Evolutionary conservation across 2,797 vertebrate species (phyloP), one percentile per base, ranked within the genome.

Genomic region (Scarus forsteni): DNA sequence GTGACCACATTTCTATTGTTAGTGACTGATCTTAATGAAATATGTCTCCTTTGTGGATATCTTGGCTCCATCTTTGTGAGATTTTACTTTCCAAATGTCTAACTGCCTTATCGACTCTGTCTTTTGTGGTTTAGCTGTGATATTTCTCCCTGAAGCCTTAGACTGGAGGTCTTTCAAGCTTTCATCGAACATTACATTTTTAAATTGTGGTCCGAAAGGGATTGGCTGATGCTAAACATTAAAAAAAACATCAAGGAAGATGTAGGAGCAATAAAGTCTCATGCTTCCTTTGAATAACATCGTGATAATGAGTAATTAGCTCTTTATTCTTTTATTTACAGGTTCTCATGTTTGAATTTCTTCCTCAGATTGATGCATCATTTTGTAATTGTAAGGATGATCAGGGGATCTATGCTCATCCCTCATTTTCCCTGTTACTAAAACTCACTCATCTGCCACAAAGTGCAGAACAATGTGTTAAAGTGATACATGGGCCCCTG

Each of bases 1-100:
- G 13, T 65, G 56, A 73, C 27, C 42, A 48, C 43, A 7, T 48
- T 42, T 44, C 12, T 60, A 27, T 49, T 43, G 38, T 42, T 48
- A 3, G 55, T 27, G 66, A 44, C 5, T n/a, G 18, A 52, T 27
- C 48, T 52, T 36, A 44, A 12, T 46, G n/a, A 36, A 60, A 12
- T 8, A 51, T 49, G 10, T 42, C 51, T 39, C 10, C 46, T 58
- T 52, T 65, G 15, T 3, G 34, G 38, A n/a, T 49, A 54, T 35
- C 8, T n/a, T 38, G 3, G 59, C 16, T 60, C 27, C 48, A 14
- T 40, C 6, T 51, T 40, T 40, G 12, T 38, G 44, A 46, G 14
- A 18, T 50, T 10, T 34, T 39, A 34, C 18, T 12, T 14, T 16
- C 1, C 42, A 27, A 34, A 57, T 43, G 45, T 42, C n/a, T 27